Evolutionary conservation across 2,113 vertebrate species (phyloP), one percentile per base, ranked within the genome.

Genomic region (Chrysochloris asiatica): DNA sequence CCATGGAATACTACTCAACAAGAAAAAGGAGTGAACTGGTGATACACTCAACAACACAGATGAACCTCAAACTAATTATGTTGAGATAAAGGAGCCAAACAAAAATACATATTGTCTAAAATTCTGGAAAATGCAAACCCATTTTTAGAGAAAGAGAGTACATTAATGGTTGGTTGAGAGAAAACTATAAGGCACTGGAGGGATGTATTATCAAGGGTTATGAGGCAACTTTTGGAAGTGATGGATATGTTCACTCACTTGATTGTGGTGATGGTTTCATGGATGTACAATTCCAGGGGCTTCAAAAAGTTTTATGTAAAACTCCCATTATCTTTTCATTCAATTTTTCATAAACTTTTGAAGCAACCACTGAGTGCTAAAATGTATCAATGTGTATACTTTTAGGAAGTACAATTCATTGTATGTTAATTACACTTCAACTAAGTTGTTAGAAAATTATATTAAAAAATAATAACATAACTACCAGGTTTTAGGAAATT

Each of bases 371-470:
- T 52, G 50, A 38, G n/a, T n/a, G 45, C 61, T 54, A 71, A 36
- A 80, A 48, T 1, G 7, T 16, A 87, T 63, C 38, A 78, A 89
- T 71, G n/a, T 28, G 48, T 54, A 72, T 10, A 79, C 17, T 87
- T n/a, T n/a, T 75, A 90, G 41, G 59, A 43, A n/a, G 26, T 76
- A 81, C 17, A 86, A 50, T 65, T 69, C 75, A 59, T 45, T 54
- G 4, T 77, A 41, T 78, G 24, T 43, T 59, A 71, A 12, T 72
- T 71, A 81, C 50, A 90, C 26, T 19, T 71, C 79, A 92, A 41
- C 28, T 78, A 85, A 81, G n/a, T 17, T 48, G 17, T 73, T 92
- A 76, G 63, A 47, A 88, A 85, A 69, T 89, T 77, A 92, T 30
- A 83, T 38, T 50, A 28, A 50, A 54, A 90, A 90, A 63, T n/a